Conservation (phyloP, 2,113 vertebrate genomes). For the Trochalopteron elliotii region DNA sequence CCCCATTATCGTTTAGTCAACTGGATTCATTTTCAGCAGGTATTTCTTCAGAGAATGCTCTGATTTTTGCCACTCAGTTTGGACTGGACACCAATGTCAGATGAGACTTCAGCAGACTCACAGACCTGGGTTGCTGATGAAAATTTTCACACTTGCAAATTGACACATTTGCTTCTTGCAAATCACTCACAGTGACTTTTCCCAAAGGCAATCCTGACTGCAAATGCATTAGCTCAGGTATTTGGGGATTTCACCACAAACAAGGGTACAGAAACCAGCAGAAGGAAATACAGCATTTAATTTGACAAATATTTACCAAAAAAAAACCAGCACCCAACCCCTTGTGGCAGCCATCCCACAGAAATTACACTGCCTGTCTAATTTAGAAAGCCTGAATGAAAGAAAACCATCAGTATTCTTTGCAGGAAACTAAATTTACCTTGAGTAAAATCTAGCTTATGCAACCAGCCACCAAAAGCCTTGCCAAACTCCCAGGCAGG, state of each 20-base stretch:
- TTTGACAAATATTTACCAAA: slow-evolving; percentile 17
- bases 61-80: neutral
- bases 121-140: neutral
- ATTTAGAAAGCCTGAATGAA: neutral
- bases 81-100: neutral
- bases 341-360: neutral
- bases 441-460: neutral
- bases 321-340: neutral
- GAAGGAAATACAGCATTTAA: neutral
- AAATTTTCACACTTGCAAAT: neutral
- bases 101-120: neutral
- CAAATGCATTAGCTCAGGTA: neutral
- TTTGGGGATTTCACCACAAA: neutral
- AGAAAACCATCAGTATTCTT: neutral
- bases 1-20: neutral
- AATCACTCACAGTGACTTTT: neutral
- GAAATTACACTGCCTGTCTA: neutral
- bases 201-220: neutral
- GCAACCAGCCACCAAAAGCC: neutral
- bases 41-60: neutral
- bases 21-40: neutral
- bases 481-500: neutral
- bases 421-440: neutral
- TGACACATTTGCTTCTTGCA: neutral
- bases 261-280: neutral